These are phyloP conservation scores for Nemotelus nigrinus DNA, from an alignment of 2,888 invertebrate species.

Conservation along the genomic window DNA sequence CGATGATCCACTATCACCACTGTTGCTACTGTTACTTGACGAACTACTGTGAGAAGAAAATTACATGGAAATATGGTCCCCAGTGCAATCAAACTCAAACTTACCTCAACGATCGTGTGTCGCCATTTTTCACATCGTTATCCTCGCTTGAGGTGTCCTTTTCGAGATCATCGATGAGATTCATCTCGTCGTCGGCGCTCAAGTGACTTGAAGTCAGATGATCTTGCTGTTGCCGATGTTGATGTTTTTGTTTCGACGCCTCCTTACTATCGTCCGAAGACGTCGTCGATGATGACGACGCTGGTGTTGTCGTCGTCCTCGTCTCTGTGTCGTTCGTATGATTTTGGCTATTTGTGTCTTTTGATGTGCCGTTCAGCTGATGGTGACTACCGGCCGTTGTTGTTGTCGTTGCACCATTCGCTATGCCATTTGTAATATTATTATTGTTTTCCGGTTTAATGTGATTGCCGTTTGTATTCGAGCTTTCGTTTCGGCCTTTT, in stretches of 20 bases:
- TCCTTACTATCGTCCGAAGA: constrained; percentile 15
- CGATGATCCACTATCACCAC: constrained; percentile 54
- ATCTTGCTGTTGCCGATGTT: constrained; percentile 48
- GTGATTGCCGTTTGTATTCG: constrained; percentile 68
- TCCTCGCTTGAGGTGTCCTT: constrained; percentile 52
- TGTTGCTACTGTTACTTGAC: constrained; percentile 51
- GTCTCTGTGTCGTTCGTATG: constrained; percentile 56
- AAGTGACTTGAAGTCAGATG: constrained; percentile 61
- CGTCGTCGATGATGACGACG: constrained; percentile 51
- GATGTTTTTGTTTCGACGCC: constrained; percentile 54
- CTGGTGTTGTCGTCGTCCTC: constrained; percentile 44
- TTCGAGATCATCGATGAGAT: constrained; percentile 56
- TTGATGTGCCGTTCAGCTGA: constrained; percentile 36
- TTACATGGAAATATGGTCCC: not conserved
- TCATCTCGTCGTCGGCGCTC: constrained; percentile 56
- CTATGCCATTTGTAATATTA: constrained; percentile 34
- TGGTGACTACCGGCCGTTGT: constrained; percentile 60
- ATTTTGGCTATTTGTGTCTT: constrained; percentile 16
- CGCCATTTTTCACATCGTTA: constrained; percentile 53
- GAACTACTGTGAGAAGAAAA: constrained; percentile 22
- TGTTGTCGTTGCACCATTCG: constrained; percentile 60
- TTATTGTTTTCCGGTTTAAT: constrained; percentile 54
- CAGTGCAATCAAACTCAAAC: not conserved
- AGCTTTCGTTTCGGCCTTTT: constrained; percentile 55
- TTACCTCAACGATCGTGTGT: constrained; percentile 55